A percentile compares a stretch with the other conserved stretches of the same genome.
Conservation (phyloP, 2,888 invertebrate genomes). For the Nineta flava region DNA sequence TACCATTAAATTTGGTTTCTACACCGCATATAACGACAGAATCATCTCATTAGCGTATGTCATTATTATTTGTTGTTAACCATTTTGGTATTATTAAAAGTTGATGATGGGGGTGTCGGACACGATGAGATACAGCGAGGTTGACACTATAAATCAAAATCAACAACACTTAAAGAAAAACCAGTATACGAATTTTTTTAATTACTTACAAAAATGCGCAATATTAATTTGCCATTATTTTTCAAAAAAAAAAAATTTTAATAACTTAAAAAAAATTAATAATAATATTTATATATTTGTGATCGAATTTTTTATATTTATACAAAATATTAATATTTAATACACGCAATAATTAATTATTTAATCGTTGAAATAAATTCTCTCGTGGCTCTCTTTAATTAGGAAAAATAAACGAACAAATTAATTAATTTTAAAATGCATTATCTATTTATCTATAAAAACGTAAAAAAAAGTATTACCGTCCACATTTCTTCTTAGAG, state of each 20-base stretch:
- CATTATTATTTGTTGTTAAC: conserved; percentile 3
- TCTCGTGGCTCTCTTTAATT: no score
- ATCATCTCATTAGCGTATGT: conserved; percentile 31
- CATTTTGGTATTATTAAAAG: no score
- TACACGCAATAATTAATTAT: not conserved
- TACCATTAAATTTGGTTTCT: conserved; percentile 53
- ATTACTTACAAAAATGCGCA: not conserved
- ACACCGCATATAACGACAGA: conserved; percentile 41
- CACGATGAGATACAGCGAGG: no score
- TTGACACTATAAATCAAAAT: not conserved
- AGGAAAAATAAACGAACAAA: no score
- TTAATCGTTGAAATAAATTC: no score
- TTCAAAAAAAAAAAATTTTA: not conserved
- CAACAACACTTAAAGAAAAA: not conserved
- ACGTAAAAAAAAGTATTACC: no score
- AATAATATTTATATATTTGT: not conserved
- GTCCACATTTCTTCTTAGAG: no score
- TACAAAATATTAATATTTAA: not conserved
- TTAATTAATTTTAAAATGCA: no score
- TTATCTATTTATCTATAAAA: no score
- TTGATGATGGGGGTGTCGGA: no score
- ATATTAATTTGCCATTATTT: no score
- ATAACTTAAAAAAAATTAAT: not conserved
- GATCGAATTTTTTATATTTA: conserved; percentile 1
- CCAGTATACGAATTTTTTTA: not conserved